phyloP scores from a whole-genome alignment of 1,140 invertebrate species.

The Antheraea pernyi region DNA sequence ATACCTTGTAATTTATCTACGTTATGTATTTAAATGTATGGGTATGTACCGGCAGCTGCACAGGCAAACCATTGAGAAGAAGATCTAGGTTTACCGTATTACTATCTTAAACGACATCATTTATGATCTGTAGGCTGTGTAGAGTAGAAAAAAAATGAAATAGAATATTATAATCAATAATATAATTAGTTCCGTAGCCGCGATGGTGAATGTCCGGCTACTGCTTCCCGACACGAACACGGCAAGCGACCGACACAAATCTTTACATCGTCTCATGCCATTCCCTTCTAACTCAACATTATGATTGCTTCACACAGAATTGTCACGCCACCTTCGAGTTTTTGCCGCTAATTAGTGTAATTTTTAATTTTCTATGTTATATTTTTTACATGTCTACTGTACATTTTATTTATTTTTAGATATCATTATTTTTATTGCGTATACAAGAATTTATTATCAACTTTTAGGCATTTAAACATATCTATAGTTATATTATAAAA shows the following conservation, averaged over 20 bases:
- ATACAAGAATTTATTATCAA: too few species aligned
- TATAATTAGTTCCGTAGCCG: neutral
- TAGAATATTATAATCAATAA: slow-evolving; percentile 1
- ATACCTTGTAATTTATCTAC: too few species aligned
- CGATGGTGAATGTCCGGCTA: slow-evolving; percentile 1
- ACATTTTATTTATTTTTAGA: neutral
- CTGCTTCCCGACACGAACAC: slow-evolving; percentile 10
- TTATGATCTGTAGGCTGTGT: too few species aligned
- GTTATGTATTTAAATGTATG: too few species aligned
- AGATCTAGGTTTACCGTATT: too few species aligned
- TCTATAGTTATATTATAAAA: too few species aligned
- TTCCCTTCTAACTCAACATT: slow-evolving; percentile 1
- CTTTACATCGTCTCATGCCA: slow-evolving; percentile 7
- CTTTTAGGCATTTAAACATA: too few species aligned
- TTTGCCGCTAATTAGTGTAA: slow-evolving; percentile 4
- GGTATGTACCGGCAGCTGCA: too few species aligned
- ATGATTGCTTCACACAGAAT: slow-evolving; percentile 5
- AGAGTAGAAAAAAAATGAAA: neutral
- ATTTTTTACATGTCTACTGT: neutral
- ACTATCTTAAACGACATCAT: too few species aligned
- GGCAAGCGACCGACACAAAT: slow-evolving; percentile 4
- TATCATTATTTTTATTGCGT: neutral
- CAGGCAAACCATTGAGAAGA: too few species aligned
- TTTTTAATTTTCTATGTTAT: neutral
- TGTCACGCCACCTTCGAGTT: slow-evolving; percentile 6